Evolutionary conservation across 2,113 vertebrate species (phyloP).

Genomic region (Myrmecophaga tridactyla): DNA sequence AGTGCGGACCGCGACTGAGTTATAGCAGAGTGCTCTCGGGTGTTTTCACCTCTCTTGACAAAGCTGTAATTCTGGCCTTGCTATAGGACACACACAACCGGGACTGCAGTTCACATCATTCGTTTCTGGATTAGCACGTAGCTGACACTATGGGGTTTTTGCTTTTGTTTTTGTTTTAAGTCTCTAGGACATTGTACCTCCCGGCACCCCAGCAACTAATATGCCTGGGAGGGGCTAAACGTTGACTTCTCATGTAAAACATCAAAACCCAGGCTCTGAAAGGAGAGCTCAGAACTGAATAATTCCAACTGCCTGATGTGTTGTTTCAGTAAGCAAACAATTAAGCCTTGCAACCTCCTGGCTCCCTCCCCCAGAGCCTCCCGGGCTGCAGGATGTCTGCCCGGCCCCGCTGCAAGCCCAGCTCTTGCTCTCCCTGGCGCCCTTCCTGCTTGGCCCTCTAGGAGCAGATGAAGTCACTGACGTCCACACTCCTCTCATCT

Average conservation of each 20-base stretch:
- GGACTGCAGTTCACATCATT: neutral
- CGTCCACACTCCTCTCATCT: neutral
- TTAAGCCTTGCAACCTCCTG: neutral
- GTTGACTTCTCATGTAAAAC: neutral
- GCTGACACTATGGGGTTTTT: neutral
- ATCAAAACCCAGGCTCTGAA: neutral
- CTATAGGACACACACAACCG: neutral
- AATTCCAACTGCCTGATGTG: neutral
- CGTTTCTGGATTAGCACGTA: neutral
- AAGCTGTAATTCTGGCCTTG: neutral
- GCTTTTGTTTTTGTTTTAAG: neutral
- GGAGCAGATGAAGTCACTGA: neutral
- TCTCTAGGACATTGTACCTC: neutral
- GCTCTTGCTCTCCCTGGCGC: neutral
- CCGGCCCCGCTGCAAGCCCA: neutral
- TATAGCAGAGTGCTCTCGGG: neutral
- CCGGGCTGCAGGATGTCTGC: neutral
- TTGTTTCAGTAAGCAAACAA: neutral
- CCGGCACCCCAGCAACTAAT: neutral
- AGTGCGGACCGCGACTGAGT: neutral
- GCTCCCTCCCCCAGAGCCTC: neutral
- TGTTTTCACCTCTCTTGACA: slow-evolving; percentile 19
- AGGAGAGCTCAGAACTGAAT: neutral
- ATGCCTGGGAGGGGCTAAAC: neutral
- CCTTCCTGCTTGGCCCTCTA: neutral